A percentile compares a stretch with the other conserved stretches of the same genome.
Conservation (phyloP, 1,140 invertebrate genomes). For the Ceratitis capitata region DNA sequence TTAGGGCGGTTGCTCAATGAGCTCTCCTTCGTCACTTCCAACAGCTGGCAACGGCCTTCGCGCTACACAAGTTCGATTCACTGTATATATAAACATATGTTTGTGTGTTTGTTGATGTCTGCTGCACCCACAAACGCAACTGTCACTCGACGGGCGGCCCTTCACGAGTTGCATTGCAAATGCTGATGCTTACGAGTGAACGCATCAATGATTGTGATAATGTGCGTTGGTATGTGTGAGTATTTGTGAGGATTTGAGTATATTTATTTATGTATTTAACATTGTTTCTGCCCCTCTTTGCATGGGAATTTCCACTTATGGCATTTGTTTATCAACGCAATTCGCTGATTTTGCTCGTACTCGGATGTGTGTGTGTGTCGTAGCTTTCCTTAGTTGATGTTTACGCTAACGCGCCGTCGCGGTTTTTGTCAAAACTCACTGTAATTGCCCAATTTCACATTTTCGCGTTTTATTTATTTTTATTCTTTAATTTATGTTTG, state of each 20-base stretch:
- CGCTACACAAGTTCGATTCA: not conserved
- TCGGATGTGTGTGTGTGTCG: not conserved
- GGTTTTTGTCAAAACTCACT: not conserved
- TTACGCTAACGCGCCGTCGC: not conserved
- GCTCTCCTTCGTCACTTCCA: not conserved
- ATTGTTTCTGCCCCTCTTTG: not conserved
- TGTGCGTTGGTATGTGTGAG: not conserved
- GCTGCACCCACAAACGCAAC: not conserved
- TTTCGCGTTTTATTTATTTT: not conserved
- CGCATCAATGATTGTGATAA: not conserved
- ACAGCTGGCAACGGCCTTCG: not conserved
- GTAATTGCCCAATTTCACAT: not conserved
- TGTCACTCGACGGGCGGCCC: not conserved
- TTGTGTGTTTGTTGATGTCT: not conserved
- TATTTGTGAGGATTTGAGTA: no score
- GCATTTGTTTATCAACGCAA: slow-evolving; percentile 25
- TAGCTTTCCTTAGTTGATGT: not conserved
- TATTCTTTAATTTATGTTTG: not conserved
- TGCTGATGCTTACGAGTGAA: not conserved
- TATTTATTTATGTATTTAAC: no score
- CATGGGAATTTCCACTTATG: not conserved
- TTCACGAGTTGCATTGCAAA: not conserved
- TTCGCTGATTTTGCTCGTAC: not conserved
- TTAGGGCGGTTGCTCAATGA: slow-evolving; percentile 13
- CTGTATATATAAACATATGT: not conserved